Conservation (phyloP, 2,888 invertebrate genomes). For the Platynereis dumerilii region DNA sequence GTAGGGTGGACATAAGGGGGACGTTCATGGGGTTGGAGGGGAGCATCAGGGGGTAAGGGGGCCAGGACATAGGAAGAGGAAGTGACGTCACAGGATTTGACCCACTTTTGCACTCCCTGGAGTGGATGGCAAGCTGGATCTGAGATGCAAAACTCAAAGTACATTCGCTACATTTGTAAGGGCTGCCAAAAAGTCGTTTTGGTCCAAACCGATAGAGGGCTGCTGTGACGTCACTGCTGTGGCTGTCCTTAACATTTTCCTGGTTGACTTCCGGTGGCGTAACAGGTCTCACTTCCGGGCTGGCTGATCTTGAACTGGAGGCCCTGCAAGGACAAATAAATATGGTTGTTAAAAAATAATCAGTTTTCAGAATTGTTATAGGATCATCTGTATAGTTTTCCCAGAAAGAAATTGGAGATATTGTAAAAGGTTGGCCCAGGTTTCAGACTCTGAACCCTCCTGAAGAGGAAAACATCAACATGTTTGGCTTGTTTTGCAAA, state of each 20-base stretch:
- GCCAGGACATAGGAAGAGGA: not conserved
- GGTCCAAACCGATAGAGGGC: not conserved
- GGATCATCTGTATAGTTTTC: too few relatives aligned
- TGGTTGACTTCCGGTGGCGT: not conserved
- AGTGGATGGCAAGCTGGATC: conserved; percentile 8
- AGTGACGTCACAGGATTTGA: conserved; percentile 1
- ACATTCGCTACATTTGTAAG: conserved; percentile 23
- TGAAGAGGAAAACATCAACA: too few relatives aligned
- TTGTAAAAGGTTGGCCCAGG: too few relatives aligned
- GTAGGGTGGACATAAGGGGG: too few relatives aligned
- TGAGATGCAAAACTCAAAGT: conserved; percentile 11
- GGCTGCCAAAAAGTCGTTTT: conserved; percentile 17
- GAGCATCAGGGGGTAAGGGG: not conserved
- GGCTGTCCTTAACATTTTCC: not conserved
- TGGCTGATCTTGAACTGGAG: not conserved
- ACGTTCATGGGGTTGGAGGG: too few relatives aligned
- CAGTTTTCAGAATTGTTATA: too few relatives aligned
- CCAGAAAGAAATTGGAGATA: too few relatives aligned
- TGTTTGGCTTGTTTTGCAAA: too few relatives aligned
- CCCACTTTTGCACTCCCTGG: conserved; percentile 9
- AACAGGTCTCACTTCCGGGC: not conserved
- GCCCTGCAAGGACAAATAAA: too few relatives aligned
- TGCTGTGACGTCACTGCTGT: not conserved
- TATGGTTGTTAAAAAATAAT: too few relatives aligned
- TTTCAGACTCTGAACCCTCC: too few relatives aligned